Conservation (phyloP, 2,888 invertebrate genomes). For the Hyposoter dolosus region DNA sequence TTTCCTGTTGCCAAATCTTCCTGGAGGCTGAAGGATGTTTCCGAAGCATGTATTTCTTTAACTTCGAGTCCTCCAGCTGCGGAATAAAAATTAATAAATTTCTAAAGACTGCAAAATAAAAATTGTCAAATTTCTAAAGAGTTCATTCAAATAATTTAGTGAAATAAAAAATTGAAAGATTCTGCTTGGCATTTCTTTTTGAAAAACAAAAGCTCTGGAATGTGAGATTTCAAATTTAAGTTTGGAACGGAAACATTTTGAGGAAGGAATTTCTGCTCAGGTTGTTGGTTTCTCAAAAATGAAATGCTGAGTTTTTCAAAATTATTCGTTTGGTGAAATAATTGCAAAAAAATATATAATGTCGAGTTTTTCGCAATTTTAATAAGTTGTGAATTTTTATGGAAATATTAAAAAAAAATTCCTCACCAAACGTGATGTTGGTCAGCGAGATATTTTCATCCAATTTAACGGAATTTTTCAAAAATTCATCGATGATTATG, state of each 20-base stretch:
- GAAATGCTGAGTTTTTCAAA: neutral
- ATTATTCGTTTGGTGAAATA: neutral
- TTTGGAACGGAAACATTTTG: neutral
- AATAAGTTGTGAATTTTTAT: neutral
- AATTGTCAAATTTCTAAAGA: neutral
- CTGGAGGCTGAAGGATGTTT: constrained; percentile 73
- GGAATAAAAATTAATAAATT: neutral
- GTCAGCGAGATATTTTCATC: constrained; percentile 82
- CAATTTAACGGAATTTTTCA: constrained; percentile 81
- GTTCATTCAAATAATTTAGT: neutral
- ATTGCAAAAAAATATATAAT: neutral
- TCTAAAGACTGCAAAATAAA: neutral
- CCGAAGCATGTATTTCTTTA: constrained; percentile 80
- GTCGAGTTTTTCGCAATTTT: neutral
- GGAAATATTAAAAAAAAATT: neutral
- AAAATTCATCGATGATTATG: constrained; percentile 80
- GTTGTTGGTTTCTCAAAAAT: neutral
- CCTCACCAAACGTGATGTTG: constrained; percentile 84
- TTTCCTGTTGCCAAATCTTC: constrained; percentile 48
- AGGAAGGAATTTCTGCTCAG: neutral
- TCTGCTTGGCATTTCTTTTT: neutral
- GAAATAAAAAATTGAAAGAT: neutral
- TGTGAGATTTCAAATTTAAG: neutral
- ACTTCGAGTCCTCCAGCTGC: constrained; percentile 66
- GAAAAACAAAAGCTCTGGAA: neutral